Base-by-base conservation (phyloP, 2,797 vertebrate species). In the Menidia menidia region DNA sequence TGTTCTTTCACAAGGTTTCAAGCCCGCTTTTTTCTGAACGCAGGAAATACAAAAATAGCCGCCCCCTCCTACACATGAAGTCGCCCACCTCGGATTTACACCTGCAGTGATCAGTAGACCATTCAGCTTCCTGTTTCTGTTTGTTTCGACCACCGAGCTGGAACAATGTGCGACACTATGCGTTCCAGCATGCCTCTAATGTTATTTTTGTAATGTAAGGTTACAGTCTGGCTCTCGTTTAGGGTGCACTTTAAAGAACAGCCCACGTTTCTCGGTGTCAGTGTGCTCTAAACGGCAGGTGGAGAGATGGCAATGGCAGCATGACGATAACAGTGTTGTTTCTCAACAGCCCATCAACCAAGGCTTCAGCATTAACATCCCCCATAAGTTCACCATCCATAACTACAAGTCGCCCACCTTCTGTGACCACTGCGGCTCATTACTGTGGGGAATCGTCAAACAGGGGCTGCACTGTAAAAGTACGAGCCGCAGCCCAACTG, bases 391-490 rank as follows among this genome's bases (percentile, higher is more conserved):
- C 92, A 95, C 78, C 9, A 75, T 94, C 64, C 97, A 98, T 93
- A 99, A 95, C 91, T 99, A 96, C 87, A 99, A 98, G 90, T 95
- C 97, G 57, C 97, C 96, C 0, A 96, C 97, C 0, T 99, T 99
- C 92, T 99, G 98, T 11, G 96, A 98, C 83, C 97, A 99, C 92
- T 99, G 98, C 0, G 98, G 98, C 43, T 99, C 98, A 1, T 90
- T 99, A 87, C 95, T 99, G 53, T 99, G 97, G 96, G 98, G 98
- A 0, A 91, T 99, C 18, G 92, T 99, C 85, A 83, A 93, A 7
- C 98, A 99, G 90, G 98, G 98, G 35, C 95, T 98, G 2, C 97
- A 98, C 81, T 99, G 98, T 91, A 97, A 97, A 95, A 97, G 97
- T 99, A 93, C 95, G 94, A 52, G 7, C 7, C 0, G 0, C 1